Conservation (phyloP, 2,888 invertebrate genomes). For the Nesidiocoris tenuis region DNA sequence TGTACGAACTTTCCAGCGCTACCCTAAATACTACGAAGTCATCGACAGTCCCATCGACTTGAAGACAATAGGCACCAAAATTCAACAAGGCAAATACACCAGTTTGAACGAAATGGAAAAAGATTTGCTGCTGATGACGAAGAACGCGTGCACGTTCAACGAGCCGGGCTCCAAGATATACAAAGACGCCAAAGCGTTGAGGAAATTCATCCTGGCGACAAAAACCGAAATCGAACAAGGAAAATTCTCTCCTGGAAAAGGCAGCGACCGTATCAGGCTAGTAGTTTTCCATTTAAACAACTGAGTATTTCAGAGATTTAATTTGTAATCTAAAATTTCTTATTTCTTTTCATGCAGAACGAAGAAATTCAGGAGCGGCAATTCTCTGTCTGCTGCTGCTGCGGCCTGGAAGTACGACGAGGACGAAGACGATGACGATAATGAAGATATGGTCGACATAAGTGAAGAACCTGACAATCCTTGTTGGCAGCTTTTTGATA, state of each 20-base stretch:
- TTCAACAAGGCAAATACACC: conserved; percentile 79
- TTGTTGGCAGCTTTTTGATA: conserved; percentile 87
- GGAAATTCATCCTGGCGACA: conserved; percentile 69
- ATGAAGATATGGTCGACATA: conserved; percentile 66
- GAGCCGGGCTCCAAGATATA: conserved; percentile 96
- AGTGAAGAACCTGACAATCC: conserved; percentile 67
- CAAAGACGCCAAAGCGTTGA: conserved; percentile 87
- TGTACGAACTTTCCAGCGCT: conserved; percentile 61
- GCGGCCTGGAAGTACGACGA: conserved; percentile 65
- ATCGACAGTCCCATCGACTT: conserved; percentile 94
- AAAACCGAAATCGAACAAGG: conserved; percentile 74
- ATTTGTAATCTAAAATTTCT: background rate
- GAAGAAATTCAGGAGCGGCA: conserved; percentile 56
- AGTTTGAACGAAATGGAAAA: conserved; percentile 82
- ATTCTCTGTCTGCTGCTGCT: conserved; percentile 62
- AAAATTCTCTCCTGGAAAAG: conserved; percentile 62
- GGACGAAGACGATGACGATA: conserved; percentile 62
- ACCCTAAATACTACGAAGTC: conserved; percentile 93
- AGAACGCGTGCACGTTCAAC: conserved; percentile 94
- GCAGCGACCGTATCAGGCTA: conserved; percentile 68
- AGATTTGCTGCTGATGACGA: conserved; percentile 85
- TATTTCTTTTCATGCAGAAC: conserved; percentile 51
- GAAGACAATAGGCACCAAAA: conserved; percentile 86
- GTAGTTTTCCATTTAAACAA: background rate
- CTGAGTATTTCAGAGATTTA: background rate